Percentiles rank a stretch among this genome's conserved stretches.
phyloP scores from a whole-genome alignment of 1,140 invertebrate species.

The Panulirus ornatus region DNA sequence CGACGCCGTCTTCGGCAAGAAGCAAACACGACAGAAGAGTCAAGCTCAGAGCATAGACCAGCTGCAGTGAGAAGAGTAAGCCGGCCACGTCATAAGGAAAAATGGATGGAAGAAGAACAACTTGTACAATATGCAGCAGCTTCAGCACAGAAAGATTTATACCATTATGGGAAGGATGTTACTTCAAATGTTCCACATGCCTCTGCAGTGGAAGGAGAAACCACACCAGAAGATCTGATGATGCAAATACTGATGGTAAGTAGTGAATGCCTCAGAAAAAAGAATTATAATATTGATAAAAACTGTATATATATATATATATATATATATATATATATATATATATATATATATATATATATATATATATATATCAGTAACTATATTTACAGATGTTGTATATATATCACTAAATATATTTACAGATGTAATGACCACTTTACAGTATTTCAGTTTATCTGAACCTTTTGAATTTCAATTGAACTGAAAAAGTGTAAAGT shows the following conservation, averaged over 20 bases:
- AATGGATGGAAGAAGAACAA: conserved; percentile 3
- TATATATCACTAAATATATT: no score
- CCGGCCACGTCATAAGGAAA: not conserved
- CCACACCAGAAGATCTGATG: not conserved
- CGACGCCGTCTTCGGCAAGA: not conserved
- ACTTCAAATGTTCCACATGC: not conserved
- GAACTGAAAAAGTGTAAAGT: no score
- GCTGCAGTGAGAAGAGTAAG: not conserved
- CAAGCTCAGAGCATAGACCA: not conserved
- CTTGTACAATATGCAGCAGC: conserved; percentile 2
- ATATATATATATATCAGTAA: no score
- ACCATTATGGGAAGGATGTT: not conserved
- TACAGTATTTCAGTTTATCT: no score
- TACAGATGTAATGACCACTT: no score
- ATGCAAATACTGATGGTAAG: not conserved
- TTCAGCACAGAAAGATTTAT: not conserved
- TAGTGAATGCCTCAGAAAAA: no score
- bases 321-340: no score
- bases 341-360: no score
- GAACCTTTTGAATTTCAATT: no score
- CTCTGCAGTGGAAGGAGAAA: not conserved
- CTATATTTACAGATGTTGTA: no score
- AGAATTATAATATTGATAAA: no score
- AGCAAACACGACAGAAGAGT: not conserved
- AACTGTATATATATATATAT: no score